Evolutionary conservation across 2,113 vertebrate genomes (phyloP), one percentile per base, ranked within the genome.

Genomic region (Cettia cetti): DNA sequence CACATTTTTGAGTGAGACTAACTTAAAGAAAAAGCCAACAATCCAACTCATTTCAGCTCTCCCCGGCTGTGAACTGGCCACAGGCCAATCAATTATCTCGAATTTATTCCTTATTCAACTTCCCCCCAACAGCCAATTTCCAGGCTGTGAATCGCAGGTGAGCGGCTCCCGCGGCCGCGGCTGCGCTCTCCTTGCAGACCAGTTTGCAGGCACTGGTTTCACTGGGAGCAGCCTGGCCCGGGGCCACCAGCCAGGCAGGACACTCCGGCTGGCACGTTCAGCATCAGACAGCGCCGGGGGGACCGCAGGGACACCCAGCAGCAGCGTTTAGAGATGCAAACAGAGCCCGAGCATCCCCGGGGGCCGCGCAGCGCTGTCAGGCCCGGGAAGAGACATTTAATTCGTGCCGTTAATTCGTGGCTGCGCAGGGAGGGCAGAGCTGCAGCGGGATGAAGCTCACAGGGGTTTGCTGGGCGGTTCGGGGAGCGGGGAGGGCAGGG

Each of bases 61-160:
- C 93, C 50, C 92, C 37, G 86, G 75, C 96, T 95, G 87, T 12
- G 95, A 96, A 86, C 86, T 96, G 94, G 94, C 95, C 64, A 76
- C 65, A 17, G 83, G 96, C 94, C 93, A 94, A 96, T 95, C 91
- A 96, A 95, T 97, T 97, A 96, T 50, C 90, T 72, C 33, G 40
- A 93, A 91, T 91, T 95, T 95, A 95, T 93, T 86, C 57, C 18
- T 90, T 94, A 94, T 86, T 78, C 95, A 86, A 56, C 78, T 77
- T 78, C 60, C 57, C n/a, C 82, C 84, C 56, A 31, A 37, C 72
- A 86, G 79, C 56, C 90, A 53, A 9, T 93, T 96, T 78, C 82
- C 95, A 92, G 90, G 80, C 93, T 90, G 92, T 9, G 89, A 72
- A 61, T 69, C 33, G 85, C 8, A 68, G 94, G 92, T 64, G 86